Percentiles rank a stretch among this genome's conserved stretches.
phyloP scores from a whole-genome alignment of 2,888 invertebrate species.

The Macrophya annulata region DNA sequence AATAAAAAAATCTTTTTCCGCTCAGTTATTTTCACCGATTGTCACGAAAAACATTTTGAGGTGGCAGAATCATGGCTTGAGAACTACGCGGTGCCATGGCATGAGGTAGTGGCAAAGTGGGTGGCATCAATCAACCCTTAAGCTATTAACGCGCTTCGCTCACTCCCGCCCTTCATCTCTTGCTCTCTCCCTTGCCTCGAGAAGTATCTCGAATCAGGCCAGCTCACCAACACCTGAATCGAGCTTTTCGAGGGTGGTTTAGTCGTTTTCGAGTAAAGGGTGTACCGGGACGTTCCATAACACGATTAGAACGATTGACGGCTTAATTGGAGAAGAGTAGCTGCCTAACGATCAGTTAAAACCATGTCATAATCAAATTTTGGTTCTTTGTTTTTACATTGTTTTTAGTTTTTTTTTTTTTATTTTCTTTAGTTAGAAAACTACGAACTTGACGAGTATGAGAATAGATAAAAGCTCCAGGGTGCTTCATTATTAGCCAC shows the following conservation, averaged over 20 bases:
- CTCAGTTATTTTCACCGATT: neutral
- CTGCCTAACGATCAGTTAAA: constrained; percentile 11
- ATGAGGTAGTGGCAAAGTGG: constrained; percentile 41
- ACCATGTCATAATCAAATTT: neutral
- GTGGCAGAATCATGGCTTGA: neutral
- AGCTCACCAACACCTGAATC: constrained; percentile 37
- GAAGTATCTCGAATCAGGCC: constrained; percentile 26
- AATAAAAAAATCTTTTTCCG: neutral
- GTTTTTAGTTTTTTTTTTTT: neutral
- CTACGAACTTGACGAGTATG: neutral
- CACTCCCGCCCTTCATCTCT: constrained; percentile 17
- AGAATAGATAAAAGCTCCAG: neutral
- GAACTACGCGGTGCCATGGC: neutral
- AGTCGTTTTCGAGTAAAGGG: constrained; percentile 8
- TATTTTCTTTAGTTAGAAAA: neutral
- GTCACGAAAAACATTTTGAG: neutral
- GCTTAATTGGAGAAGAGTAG: constrained; percentile 55
- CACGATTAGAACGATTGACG: constrained; percentile 57
- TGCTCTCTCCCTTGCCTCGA: neutral
- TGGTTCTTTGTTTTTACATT: neutral
- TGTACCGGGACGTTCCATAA: constrained; percentile 43
- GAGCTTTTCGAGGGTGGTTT: constrained; percentile 21
- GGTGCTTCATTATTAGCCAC: neutral
- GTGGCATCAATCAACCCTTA: constrained; percentile 57
- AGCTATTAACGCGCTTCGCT: constrained; percentile 55